Evolutionary conservation across 2,797 vertebrate genomes (phyloP).

Genomic region (Anabas testudineus): DNA sequence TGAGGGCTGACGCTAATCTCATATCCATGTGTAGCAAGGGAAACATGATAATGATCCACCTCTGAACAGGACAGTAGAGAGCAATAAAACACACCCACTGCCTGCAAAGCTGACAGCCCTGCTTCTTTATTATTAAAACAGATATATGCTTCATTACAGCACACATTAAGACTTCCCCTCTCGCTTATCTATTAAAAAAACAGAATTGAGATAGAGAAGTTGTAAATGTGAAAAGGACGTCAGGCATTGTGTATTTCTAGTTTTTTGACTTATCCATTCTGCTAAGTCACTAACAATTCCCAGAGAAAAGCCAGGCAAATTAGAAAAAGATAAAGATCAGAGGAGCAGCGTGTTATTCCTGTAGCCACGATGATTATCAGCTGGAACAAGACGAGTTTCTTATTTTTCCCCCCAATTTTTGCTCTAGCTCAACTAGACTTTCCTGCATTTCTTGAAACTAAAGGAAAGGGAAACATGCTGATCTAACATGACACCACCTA

Average conservation of each 20-base stretch:
- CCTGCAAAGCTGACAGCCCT: conserved; percentile 22
- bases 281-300: conserved; percentile 42
- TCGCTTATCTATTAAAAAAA: conserved; percentile 9
- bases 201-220: conserved; percentile 22
- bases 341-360: conserved; percentile 13
- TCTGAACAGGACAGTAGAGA: conserved; percentile 48
- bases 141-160: conserved; percentile 30
- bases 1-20: conserved; percentile 39
- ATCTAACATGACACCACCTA: conserved; percentile 1
- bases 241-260: background rate
- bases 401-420: background rate
- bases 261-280: too few species aligned
- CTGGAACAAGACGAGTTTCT: background rate
- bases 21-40: conserved; percentile 46
- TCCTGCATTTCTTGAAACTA: background rate
- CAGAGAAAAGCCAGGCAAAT: conserved; percentile 20
- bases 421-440: background rate
- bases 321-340: background rate
- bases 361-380: conserved; percentile 11
- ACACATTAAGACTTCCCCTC: conserved; percentile 20
- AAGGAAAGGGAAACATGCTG: background rate
- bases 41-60: conserved; percentile 53
- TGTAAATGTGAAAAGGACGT: conserved; percentile 11
- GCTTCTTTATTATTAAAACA: conserved; percentile 53
- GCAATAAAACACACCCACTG: conserved; percentile 53